Evolutionary conservation across 2,888 invertebrate species (phyloP).

Genomic region (Rambutsinella grinnellia): DNA sequence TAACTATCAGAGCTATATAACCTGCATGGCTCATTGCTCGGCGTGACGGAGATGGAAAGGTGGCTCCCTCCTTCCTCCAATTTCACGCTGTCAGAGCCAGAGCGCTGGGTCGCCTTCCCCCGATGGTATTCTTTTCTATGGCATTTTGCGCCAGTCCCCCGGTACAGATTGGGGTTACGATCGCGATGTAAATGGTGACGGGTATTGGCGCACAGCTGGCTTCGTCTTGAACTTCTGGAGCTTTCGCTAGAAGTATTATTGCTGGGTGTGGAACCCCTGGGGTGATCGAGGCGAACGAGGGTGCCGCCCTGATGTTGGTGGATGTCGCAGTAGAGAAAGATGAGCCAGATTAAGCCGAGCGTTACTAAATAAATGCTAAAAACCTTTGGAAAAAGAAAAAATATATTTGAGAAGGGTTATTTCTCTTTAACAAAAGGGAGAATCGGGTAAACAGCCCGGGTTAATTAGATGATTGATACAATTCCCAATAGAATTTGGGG

Average conservation of each 20-base stretch:
- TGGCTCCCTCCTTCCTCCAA: constrained; percentile 54
- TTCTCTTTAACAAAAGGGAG: too few species aligned
- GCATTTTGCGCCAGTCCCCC: constrained; percentile 38
- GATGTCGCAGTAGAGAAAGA: constrained; percentile 77
- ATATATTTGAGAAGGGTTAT: too few species aligned
- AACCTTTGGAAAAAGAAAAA: too few species aligned
- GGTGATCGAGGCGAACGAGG: constrained; percentile 50
- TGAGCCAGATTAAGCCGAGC: constrained; percentile 75
- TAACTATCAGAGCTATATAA: constrained; percentile 66
- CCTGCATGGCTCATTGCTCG: constrained; percentile 58
- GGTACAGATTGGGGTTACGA: constrained; percentile 17
- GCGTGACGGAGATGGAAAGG: constrained; percentile 62
- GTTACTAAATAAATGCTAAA: constrained; percentile 75
- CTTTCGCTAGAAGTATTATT: constrained; percentile 43
- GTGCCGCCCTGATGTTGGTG: constrained; percentile 72
- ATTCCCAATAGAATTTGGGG: background rate
- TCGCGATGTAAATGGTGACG: constrained; percentile 1
- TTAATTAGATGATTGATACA: constrained; percentile 47
- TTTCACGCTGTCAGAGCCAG: constrained; percentile 53
- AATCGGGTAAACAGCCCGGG: constrained; percentile 4
- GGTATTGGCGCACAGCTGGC: constrained; percentile 18
- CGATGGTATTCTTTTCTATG: constrained; percentile 49
- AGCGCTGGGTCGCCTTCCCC: constrained; percentile 46
- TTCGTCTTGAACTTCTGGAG: constrained; percentile 27
- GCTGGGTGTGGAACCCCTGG: constrained; percentile 26